These are phyloP conservation scores for Synergus umbraculus DNA, from an alignment of 2,888 invertebrate genomes.

Conservation along the genomic window DNA sequence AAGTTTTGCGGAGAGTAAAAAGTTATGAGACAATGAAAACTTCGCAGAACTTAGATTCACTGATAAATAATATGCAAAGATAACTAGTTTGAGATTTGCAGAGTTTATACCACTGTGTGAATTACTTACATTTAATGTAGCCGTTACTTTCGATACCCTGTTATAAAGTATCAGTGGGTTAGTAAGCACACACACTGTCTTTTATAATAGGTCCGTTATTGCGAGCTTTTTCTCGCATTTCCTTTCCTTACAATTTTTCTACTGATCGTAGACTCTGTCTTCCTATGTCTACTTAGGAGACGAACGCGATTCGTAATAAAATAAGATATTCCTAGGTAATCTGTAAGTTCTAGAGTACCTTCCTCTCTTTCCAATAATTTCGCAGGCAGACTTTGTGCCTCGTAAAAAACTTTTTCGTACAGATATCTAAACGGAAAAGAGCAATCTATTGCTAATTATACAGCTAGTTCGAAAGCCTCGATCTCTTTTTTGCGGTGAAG, in stretches of 20 bases:
- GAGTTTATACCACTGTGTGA: slow-evolving; percentile 28
- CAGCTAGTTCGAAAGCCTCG: background rate
- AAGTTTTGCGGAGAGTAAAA: background rate
- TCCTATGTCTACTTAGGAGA: slow-evolving; percentile 47
- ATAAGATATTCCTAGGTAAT: slow-evolving; percentile 58
- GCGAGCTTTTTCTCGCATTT: slow-evolving; percentile 47
- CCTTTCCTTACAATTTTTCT: slow-evolving; percentile 48
- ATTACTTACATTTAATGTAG: slow-evolving; percentile 52
- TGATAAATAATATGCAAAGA: slow-evolving; percentile 11
- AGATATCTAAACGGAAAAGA: slow-evolving; percentile 17
- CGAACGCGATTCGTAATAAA: slow-evolving; percentile 64
- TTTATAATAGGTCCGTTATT: slow-evolving; percentile 70
- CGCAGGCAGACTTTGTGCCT: background rate
- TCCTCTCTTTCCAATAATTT: slow-evolving; percentile 44
- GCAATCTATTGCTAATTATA: slow-evolving; percentile 23
- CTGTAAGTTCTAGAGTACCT: slow-evolving; percentile 53
- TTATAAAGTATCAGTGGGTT: slow-evolving; percentile 60
- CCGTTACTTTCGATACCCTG: slow-evolving; percentile 60
- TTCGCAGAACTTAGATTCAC: background rate
- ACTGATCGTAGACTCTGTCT: slow-evolving; percentile 39
- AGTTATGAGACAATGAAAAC: background rate
- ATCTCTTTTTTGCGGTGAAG: background rate
- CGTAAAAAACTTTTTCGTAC: slow-evolving; percentile 17
- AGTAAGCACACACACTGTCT: slow-evolving; percentile 75
- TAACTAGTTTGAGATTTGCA: slow-evolving; percentile 13